Conservation (phyloP, 30 jellyfish, hydroid and myxozoan genomes). For the Aurelia aurita region DNA sequence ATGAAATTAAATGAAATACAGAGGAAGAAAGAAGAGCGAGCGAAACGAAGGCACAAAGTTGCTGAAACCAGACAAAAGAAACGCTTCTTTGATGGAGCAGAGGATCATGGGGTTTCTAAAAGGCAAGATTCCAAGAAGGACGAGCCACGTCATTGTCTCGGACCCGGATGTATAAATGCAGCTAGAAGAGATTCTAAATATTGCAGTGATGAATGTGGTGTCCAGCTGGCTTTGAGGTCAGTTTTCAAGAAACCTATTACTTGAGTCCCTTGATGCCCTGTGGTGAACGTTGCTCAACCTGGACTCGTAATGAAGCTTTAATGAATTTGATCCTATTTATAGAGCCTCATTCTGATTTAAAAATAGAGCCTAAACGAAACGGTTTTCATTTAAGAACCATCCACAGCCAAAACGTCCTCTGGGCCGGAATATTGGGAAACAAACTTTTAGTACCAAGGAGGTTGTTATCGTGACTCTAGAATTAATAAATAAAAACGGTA, state of each 20-base stretch:
- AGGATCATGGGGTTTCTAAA: constrained; percentile 45
- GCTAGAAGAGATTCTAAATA: constrained; percentile 83
- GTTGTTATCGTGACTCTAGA: no score
- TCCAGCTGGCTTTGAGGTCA: constrained; percentile 91
- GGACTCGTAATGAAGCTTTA: no score
- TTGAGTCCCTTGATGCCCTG: no score
- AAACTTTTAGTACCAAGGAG: no score
- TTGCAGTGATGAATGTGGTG: constrained; percentile 97
- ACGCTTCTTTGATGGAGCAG: constrained; percentile 19
- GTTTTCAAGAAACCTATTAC: not conserved
- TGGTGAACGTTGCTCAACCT: no score
- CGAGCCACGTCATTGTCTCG: constrained; percentile 88
- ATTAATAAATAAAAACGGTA: no score
- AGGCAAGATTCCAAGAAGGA: constrained; percentile 63
- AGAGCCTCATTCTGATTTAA: no score
- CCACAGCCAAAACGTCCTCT: no score
- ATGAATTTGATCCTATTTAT: no score
- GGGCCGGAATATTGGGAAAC: no score
- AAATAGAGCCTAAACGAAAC: no score
- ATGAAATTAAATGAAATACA: constrained; percentile 22
- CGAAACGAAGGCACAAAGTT: constrained; percentile 26
- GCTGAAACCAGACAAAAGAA: constrained; percentile 25
- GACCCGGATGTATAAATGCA: constrained; percentile 98
- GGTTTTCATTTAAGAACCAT: no score
- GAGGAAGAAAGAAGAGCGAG: constrained; percentile 53